Evolutionary conservation across 1,140 invertebrate genomes (phyloP).

Genomic region (Caerostris darwini): DNA sequence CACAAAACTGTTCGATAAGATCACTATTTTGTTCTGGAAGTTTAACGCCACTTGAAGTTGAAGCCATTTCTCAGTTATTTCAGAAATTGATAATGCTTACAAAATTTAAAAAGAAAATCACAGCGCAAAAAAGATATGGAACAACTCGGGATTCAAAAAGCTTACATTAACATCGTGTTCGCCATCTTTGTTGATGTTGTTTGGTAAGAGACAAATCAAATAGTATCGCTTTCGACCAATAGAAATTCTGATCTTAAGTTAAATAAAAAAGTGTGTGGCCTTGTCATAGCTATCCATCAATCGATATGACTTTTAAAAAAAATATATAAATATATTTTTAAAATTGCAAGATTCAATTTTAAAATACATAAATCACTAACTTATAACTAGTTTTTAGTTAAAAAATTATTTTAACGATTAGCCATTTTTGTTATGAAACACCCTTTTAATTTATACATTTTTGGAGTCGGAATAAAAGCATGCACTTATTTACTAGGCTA

Average conservation of each 20-base stretch:
- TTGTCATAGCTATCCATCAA: no score
- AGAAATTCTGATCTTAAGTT: not conserved
- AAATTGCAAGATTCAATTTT: no score
- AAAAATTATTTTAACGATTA: no score
- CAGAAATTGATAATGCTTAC: not conserved
- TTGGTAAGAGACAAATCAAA: not conserved
- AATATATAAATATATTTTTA: no score
- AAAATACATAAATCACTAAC: no score
- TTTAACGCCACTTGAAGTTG: conserved; percentile 33
- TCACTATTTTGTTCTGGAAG: not conserved
- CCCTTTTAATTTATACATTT: no score
- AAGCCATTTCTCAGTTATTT: conserved; percentile 46
- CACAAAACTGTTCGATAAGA: conserved; percentile 72
- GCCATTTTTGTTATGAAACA: no score
- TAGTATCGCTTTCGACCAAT: not conserved
- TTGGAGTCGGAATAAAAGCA: no score
- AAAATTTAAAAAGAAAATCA: not conserved
- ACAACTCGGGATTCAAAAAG: not conserved
- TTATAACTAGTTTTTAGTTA: no score
- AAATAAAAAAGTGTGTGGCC: no score
- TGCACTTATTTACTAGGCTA: no score
- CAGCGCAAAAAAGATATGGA: not conserved
- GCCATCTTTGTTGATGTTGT: conserved; percentile 71
- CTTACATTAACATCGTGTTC: not conserved
- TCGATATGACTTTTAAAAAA: no score